Conservation (phyloP, 2,113 vertebrate species). For the Serilophus lunatus region DNA sequence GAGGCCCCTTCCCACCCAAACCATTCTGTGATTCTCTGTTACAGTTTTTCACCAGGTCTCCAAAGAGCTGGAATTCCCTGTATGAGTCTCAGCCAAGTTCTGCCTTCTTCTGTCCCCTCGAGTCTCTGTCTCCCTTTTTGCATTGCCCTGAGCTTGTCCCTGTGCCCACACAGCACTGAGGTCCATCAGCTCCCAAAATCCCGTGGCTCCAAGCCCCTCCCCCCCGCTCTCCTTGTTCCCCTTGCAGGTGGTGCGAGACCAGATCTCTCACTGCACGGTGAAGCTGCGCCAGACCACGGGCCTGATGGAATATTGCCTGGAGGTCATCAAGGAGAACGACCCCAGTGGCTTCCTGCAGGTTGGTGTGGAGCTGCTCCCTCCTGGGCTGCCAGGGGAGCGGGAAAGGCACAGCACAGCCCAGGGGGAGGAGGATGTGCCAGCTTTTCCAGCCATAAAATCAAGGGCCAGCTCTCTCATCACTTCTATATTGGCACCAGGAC, state of each 20-base stretch:
- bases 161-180: too few species aligned
- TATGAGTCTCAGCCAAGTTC: neutral
- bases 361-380: neutral
- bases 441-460: neutral
- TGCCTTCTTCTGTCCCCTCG: neutral
- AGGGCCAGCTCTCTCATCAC: neutral
- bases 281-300: conserved; percentile 97
- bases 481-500: neutral
- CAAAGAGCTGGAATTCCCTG: neutral
- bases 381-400: rapidly evolving
- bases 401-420: rapidly evolving
- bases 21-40: neutral
- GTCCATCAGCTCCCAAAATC: neutral
- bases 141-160: neutral
- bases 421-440: neutral
- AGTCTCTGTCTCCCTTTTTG: neutral
- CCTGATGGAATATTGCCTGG: conserved; percentile 98
- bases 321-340: conserved; percentile 99
- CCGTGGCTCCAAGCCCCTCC: neutral
- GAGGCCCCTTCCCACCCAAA: neutral
- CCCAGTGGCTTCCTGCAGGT: conserved; percentile 98
- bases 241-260: conserved; percentile 91
- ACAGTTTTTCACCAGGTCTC: neutral
- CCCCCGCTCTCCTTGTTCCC: neutral
- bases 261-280: conserved; percentile 97